Base-by-base conservation (phyloP, 2,797 vertebrate genomes). In the Oryzias sinensis region DNA sequence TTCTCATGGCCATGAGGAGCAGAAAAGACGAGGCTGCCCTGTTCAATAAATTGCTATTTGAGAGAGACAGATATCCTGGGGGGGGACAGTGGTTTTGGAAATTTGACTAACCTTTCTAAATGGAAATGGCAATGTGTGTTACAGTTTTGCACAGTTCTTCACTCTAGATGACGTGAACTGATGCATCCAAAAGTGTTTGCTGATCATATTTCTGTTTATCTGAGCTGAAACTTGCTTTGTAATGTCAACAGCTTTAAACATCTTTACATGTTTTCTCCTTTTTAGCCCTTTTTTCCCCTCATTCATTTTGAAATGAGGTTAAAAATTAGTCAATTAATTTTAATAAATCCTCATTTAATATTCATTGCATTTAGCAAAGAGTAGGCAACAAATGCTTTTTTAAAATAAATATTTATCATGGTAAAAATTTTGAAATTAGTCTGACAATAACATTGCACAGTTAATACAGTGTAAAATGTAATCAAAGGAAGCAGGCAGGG, bases 1-100 rank as follows among this genome's bases (percentile, higher is more conserved):
- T 71, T 87, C 83, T 88, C 80, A 87, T 89, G 85, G 87, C 58
- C 76, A 72, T 54, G 77, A 80, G 76, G 76, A 86, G 79, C 63
- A 80, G 76, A 74, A 77, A 72, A 77, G 72, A 83, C 55, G 64
- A 86, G 68, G 65, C 72, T 85, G 72, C 77, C 83, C 79, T 67
- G 76, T 68, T 87, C 79, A 41, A 84, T 84, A 82, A 81, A 84
- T 82, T 81, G 70, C 74, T 80, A 64, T 79, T 83, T 71, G 81
- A 88, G 76, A 81, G 70, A 81, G 70, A 76, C 64, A 68, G 72
- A 84, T 79, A 70, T 77, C 68, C 68, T 62, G 18, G 50, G 72
- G 29, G 20, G 82, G 77, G 73, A 71, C 68, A 55, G 58, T 17
- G 25, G 51, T 82, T 89, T 80, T 72, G 64, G 63, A 76, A 84